Evolutionary conservation across 2,113 vertebrate species (phyloP).

Genomic region (Lepus americanus): DNA sequence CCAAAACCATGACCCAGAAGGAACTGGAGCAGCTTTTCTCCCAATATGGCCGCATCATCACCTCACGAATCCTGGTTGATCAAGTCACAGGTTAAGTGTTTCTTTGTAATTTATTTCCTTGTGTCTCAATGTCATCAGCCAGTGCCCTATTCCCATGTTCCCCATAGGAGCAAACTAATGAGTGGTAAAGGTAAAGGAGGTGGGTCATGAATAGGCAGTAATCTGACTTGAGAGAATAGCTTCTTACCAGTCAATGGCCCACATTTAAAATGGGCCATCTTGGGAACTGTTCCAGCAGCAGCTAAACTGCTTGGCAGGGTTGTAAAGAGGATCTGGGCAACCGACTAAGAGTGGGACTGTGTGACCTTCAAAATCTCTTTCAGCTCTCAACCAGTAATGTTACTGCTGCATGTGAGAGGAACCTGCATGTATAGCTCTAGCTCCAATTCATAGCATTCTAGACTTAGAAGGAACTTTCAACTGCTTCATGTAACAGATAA

Average conservation of each 20-base stretch:
- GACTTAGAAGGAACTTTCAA: background rate
- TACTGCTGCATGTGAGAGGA: constrained; percentile 35
- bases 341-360: constrained; percentile 43
- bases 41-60: constrained; percentile 99
- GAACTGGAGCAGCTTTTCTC: constrained; percentile 99
- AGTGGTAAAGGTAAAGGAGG: background rate
- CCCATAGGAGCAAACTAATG: background rate
- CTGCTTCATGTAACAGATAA: background rate
- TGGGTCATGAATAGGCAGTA: background rate
- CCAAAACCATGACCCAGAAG: constrained; percentile 99
- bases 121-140: background rate
- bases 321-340: constrained; percentile 30
- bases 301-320: constrained; percentile 46
- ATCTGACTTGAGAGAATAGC: constrained; percentile 31
- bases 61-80: constrained; percentile 99
- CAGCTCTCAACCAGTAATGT: constrained; percentile 3
- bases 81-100: constrained; percentile 95
- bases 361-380: constrained; percentile 62
- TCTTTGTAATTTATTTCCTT: constrained; percentile 66
- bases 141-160: background rate
- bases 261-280: constrained; percentile 57
- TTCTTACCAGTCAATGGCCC: constrained; percentile 7
- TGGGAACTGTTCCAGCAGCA: constrained; percentile 45
- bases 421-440: background rate
- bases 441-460: background rate